phyloP scores from a whole-genome alignment of 2,797 vertebrate species.

The Otus scops region DNA sequence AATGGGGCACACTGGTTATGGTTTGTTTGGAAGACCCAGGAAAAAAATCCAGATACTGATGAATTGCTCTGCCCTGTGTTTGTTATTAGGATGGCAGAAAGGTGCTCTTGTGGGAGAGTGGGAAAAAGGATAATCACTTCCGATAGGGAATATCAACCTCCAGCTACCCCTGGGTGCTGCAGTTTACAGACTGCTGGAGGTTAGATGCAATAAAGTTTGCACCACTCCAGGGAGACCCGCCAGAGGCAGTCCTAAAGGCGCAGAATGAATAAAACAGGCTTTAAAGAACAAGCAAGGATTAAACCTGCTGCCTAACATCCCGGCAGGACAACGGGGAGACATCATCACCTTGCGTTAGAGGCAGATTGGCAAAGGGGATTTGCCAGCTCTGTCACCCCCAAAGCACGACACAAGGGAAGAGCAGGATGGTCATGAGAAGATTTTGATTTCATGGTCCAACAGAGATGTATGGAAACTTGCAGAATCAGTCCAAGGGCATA shows the following conservation, averaged over 20 bases:
- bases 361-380: neutral
- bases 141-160: neutral
- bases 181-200: slow-evolving; percentile 45
- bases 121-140: neutral
- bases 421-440: neutral
- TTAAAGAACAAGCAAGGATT: neutral
- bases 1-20: accelerated
- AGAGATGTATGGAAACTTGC: neutral
- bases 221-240: slow-evolving; percentile 24
- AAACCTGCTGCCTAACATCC: neutral
- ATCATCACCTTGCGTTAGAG: neutral
- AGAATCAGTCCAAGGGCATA: neutral
- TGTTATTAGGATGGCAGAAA: neutral
- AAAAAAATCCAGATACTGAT: neutral
- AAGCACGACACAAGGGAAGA: neutral
- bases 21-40: neutral
- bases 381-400: neutral
- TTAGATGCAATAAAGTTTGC: slow-evolving; percentile 29
- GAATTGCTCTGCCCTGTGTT: neutral
- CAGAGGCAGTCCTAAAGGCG: slow-evolving; percentile 33
- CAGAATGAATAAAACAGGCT: neutral
- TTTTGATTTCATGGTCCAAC: neutral
- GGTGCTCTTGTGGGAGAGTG: neutral
- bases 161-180: slow-evolving; percentile 25
- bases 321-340: neutral